phyloP scores from a whole-genome alignment of 2,113 vertebrate species.

The Dromiciops gliroides region DNA sequence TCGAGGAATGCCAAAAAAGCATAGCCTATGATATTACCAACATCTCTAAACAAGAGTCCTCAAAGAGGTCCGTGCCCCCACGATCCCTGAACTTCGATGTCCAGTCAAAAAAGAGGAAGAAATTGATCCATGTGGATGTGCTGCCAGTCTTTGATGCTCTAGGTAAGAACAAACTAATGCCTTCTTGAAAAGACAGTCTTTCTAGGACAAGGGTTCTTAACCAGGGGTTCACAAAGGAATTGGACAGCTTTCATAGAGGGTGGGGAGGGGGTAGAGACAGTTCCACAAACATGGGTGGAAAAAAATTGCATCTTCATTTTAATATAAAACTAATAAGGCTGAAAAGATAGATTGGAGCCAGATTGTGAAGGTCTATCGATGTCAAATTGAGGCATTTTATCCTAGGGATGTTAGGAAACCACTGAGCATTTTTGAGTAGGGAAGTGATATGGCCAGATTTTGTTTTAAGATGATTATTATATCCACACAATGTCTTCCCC shows the following conservation, averaged over 20 bases:
- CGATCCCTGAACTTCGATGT: slow-evolving; percentile 75
- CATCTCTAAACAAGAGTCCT: not conserved
- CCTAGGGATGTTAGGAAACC: not conserved
- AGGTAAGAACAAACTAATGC: slow-evolving; percentile 68
- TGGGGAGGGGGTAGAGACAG: not conserved
- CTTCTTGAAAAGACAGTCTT: not conserved
- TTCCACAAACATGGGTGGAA: too few relatives aligned
- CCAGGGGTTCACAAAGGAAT: not conserved
- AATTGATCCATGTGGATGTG: slow-evolving; percentile 70
- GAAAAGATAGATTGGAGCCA: not conserved
- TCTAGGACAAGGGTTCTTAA: not conserved
- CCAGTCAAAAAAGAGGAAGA: rapidly evolving
- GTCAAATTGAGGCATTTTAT: not conserved
- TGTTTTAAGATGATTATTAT: not conserved
- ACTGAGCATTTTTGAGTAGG: not conserved
- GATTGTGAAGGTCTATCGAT: not conserved
- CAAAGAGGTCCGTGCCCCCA: rapidly evolving
- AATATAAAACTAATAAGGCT: not conserved
- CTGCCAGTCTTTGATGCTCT: slow-evolving; percentile 77
- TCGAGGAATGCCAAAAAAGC: not conserved
- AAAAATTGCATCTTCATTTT: not conserved
- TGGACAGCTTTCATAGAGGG: not conserved
- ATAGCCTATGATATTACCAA: slow-evolving; percentile 21
- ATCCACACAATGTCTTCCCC: not conserved
- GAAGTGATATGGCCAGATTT: not conserved